Evolutionary conservation across 2,113 vertebrate species (phyloP).

Genomic region (Rhinoptilus africanus): DNA sequence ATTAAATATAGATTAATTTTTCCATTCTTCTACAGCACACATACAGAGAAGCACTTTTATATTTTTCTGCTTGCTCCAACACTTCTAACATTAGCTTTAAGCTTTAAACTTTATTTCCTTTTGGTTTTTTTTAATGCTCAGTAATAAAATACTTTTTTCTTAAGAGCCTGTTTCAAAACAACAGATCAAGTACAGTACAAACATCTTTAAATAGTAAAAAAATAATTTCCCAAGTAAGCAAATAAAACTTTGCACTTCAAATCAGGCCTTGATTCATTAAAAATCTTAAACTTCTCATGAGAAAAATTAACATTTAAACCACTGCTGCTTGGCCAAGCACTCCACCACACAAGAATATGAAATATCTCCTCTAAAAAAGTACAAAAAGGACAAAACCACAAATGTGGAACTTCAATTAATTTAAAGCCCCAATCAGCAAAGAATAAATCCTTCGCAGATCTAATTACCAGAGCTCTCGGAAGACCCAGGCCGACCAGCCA

Average conservation of each 20-base stretch:
- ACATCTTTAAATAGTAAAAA: constrained; percentile 80
- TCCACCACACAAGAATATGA: constrained; percentile 86
- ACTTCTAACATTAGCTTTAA: constrained; percentile 36
- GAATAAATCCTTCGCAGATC: constrained; percentile 99
- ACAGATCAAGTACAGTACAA: constrained; percentile 74
- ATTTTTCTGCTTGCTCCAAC: constrained; percentile 24
- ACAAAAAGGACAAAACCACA: constrained; percentile 95
- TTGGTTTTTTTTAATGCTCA: constrained; percentile 48
- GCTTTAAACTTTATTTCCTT: constrained; percentile 37
- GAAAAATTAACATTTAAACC: constrained; percentile 88
- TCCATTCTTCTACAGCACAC: neutral
- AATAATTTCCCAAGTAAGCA: constrained; percentile 86
- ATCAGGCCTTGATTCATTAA: constrained; percentile 86
- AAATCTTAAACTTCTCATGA: constrained; percentile 83
- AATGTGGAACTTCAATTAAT: constrained; percentile 99
- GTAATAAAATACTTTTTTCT: constrained; percentile 62
- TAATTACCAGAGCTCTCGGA: constrained; percentile 98
- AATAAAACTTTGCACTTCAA: constrained; percentile 88
- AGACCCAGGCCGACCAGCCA: constrained; percentile 93
- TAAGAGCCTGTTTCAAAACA: constrained; percentile 71
- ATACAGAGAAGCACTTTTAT: constrained; percentile 9
- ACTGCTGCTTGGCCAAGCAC: constrained; percentile 83
- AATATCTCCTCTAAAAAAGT: constrained; percentile 89
- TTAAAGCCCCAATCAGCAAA: constrained; percentile 98
- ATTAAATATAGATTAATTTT: constrained; percentile 53